Evolutionary conservation across 2,113 vertebrate genomes (phyloP).

Genomic region (Charina bottae): DNA sequence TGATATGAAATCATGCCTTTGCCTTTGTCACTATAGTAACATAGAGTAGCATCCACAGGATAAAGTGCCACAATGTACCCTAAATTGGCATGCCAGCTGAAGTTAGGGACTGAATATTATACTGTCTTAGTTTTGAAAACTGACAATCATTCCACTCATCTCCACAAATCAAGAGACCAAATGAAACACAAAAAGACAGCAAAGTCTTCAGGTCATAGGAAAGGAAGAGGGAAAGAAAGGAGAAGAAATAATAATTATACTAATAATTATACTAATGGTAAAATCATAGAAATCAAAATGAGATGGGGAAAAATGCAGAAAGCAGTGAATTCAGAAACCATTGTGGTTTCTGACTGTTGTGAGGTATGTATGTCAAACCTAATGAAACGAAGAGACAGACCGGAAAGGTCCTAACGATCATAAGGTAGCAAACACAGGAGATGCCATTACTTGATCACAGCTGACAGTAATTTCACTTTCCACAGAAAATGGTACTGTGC

Average conservation of each 20-base stretch:
- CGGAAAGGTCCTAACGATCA: slow-evolving; percentile 32
- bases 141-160: neutral
- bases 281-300: too few species aligned
- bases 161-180: neutral
- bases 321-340: slow-evolving; percentile 16
- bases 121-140: neutral
- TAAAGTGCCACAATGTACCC: neutral
- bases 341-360: slow-evolving; percentile 52
- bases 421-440: slow-evolving; percentile 33
- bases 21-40: too few species aligned
- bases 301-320: neutral
- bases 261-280: too few species aligned
- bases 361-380: slow-evolving; percentile 35
- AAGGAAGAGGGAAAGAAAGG: neutral
- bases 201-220: slow-evolving; percentile 39
- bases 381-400: slow-evolving; percentile 45
- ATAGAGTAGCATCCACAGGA: neutral
- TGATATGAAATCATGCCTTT: too few species aligned
- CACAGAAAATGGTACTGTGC: slow-evolving; percentile 45
- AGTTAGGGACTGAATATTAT: neutral
- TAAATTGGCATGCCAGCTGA: neutral
- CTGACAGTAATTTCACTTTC: slow-evolving; percentile 58
- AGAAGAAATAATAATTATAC: neutral
- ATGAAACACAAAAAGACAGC: slow-evolving; percentile 36
- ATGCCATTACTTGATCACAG: slow-evolving; percentile 44